Evolutionary conservation across 1,140 invertebrate species (phyloP), one percentile per base, ranked within the genome.

Genomic region (Pomacea maculata): DNA sequence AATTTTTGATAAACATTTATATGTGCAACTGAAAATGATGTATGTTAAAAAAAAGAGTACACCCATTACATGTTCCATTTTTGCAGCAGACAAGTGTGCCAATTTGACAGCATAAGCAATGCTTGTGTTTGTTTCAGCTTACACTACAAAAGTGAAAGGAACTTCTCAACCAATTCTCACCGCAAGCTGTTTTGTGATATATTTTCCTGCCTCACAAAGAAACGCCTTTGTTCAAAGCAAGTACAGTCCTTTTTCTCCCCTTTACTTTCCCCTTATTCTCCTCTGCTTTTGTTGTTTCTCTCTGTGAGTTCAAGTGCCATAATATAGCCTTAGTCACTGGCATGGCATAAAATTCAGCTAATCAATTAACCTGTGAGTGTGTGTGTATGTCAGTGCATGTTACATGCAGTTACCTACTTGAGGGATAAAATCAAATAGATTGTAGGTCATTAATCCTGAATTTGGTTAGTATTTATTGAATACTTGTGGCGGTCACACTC

Each of bases 201-300:
- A 9, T 90, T 90, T 82, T 82, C 87, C 34, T 82, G 86, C 12
- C 79, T 91, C 14, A 86, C 89, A 25, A 88, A 90, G 82, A 83
- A 88, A 14, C 85, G 89, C 75, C 82, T 91, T 21, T 86, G 86
- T 80, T 87, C 83, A 77, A 75, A 70, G 90, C 90, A 83, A 88
- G 89, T 88, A 76, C 75, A 65, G 68, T 65, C 29, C 65, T 61
- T 19, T 75, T 64, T 74, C 34, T 45, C 34, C 34, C 34, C 34
- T 45, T 45, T 6, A 45, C 6, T 6, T 45, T 6, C 34, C 34
- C 2, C 34, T 45, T 45, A 2, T 45, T 6, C 34, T 6, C 34
- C 34, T 45, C 34, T 45, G 34, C 34, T 45, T 6, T 45, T 45
- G 2, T 6, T 45, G 34, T 45, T 45, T 45, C 34, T 45, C 34